Percentiles rank a stretch among this genome's conserved stretches.
Conservation (phyloP, 2,113 vertebrate genomes). For the Sisor rabdophorus region DNA sequence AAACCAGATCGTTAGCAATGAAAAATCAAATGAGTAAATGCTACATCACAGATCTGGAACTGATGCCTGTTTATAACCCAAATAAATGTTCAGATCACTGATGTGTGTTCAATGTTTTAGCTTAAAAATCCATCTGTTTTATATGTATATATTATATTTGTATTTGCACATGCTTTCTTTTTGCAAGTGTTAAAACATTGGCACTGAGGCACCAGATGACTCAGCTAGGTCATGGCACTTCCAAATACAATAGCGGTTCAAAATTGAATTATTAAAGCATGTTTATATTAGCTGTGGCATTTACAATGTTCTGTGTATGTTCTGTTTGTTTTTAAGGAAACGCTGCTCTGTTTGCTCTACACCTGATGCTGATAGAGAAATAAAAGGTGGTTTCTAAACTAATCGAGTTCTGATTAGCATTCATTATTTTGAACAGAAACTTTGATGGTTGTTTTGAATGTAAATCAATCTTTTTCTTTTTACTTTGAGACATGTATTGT, state of each 20-base stretch:
- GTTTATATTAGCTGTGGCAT: neutral
- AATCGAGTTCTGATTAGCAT: neutral
- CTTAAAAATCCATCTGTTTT: neutral
- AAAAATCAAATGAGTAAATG: neutral
- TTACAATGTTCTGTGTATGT: neutral
- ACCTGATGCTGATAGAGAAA: neutral
- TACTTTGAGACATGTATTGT: too few relatives aligned
- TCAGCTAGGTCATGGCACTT: neutral
- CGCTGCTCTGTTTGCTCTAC: neutral
- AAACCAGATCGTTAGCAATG: neutral
- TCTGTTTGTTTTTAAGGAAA: neutral
- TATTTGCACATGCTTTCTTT: neutral
- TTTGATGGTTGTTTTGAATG: too few relatives aligned
- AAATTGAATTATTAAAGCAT: neutral
- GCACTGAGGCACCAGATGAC: neutral
- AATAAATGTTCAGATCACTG: neutral
- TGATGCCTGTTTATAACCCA: neutral
- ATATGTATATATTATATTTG: neutral
- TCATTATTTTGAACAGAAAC: neutral
- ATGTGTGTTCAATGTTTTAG: neutral
- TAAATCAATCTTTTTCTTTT: too few relatives aligned
- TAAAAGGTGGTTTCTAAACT: neutral
- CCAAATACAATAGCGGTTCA: neutral
- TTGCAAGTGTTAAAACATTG: neutral
- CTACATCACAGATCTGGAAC: neutral